Evolutionary conservation across 2,888 invertebrate species (phyloP).

Genomic region (Drosophila nr. medialis): DNA sequence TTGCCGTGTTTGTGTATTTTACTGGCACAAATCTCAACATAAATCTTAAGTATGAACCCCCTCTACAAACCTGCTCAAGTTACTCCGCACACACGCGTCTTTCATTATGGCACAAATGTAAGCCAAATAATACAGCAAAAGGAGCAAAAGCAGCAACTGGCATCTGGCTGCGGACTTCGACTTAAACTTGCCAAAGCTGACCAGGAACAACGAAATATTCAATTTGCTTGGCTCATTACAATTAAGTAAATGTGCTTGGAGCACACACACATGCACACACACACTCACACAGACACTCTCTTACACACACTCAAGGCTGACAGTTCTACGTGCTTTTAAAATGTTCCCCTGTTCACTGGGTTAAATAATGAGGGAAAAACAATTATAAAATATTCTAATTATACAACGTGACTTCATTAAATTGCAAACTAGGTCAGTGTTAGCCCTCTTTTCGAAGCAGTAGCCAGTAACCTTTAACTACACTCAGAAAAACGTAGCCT

Average conservation of each 20-base stretch:
- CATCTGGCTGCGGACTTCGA: conserved; percentile 21
- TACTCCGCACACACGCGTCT: conserved; percentile 32
- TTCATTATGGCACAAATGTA: conserved; percentile 57
- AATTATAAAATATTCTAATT: conserved; percentile 31
- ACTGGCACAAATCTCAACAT: conserved; percentile 74
- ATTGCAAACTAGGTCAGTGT: conserved; percentile 7
- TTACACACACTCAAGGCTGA: not conserved
- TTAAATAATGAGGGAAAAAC: conserved; percentile 4
- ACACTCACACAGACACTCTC: not conserved
- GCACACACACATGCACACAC: conserved; percentile 5
- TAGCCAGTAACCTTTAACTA: not conserved
- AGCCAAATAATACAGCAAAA: conserved; percentile 60
- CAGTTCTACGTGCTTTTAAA: not conserved
- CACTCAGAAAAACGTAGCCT: not conserved
- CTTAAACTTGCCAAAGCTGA: conserved; percentile 16
- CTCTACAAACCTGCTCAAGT: conserved; percentile 20
- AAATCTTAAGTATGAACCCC: conserved; percentile 71
- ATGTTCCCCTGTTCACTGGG: not conserved
- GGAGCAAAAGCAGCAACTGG: conserved; percentile 12
- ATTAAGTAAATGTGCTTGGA: conserved; percentile 73
- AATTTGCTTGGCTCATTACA: conserved; percentile 81
- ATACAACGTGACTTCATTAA: conserved; percentile 16
- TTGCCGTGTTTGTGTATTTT: conserved; percentile 52
- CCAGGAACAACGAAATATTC: conserved; percentile 69
- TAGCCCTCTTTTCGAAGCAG: not conserved